Conservation (phyloP, 2,113 vertebrate genomes). For the Microcebus ravelobensis region DNA sequence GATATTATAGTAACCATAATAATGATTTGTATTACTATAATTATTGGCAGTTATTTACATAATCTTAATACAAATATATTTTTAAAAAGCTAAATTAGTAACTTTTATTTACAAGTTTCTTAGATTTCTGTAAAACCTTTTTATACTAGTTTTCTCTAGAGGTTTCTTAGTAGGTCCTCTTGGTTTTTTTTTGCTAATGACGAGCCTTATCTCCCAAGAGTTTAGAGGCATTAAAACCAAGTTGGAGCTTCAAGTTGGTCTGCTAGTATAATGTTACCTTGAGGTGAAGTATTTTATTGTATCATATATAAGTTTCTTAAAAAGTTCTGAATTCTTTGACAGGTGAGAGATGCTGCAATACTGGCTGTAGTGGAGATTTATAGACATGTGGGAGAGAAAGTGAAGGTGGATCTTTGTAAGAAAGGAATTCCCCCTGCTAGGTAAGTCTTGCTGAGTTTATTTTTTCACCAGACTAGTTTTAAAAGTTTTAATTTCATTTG, state of each 20-base stretch:
- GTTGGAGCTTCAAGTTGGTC: neutral
- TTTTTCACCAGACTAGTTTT: neutral
- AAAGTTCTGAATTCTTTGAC: slow-evolving; percentile 57
- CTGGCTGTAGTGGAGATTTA: slow-evolving; percentile 93
- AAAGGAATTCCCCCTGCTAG: slow-evolving; percentile 92
- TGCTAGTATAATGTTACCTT: neutral
- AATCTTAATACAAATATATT: slow-evolving; percentile 4
- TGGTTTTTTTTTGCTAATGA: slow-evolving; percentile 52
- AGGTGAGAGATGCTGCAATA: slow-evolving; percentile 95
- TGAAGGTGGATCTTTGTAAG: slow-evolving; percentile 91
- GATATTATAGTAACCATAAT: neutral
- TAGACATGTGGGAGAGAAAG: slow-evolving; percentile 93
- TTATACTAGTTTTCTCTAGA: neutral
- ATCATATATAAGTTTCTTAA: neutral
- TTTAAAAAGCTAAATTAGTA: slow-evolving; percentile 26
- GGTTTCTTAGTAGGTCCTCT: neutral
- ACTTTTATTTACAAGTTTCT: slow-evolving; percentile 41
- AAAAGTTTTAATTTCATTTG: slow-evolving; percentile 6
- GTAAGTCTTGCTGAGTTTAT: slow-evolving; percentile 84
- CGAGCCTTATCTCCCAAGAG: neutral
- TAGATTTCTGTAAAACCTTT: neutral
- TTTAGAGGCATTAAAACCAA: slow-evolving; percentile 24
- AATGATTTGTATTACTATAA: neutral
- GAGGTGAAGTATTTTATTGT: slow-evolving; percentile 43
- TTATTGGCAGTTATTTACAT: neutral